phyloP scores from a whole-genome alignment of 2,797 vertebrate genomes.

The Anguilla pacifica region DNA sequence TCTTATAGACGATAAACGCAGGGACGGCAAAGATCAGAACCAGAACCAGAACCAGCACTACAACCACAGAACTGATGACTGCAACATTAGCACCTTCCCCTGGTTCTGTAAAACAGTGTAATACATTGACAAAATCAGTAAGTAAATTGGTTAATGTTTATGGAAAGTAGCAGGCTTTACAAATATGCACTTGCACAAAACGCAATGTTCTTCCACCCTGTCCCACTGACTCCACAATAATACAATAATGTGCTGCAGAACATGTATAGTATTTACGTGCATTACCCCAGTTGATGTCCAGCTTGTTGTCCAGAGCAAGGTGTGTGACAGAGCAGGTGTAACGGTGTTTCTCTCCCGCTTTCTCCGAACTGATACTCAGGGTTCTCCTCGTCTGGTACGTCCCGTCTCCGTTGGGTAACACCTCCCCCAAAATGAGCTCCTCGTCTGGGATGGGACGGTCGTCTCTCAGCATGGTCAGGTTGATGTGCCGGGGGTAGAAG shows the following conservation, averaged over 20 bases:
- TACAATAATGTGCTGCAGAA: neutral
- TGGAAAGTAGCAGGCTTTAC: too few species aligned
- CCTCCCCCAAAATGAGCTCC: neutral
- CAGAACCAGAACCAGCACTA: neutral
- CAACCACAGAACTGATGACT: neutral
- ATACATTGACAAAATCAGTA: neutral
- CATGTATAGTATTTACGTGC: neutral
- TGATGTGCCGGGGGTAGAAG: neutral
- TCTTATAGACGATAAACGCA: neutral
- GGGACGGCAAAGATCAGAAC: too few species aligned
- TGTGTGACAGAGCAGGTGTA: neutral
- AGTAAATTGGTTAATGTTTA: too few species aligned
- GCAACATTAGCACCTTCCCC: neutral
- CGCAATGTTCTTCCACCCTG: too few species aligned
- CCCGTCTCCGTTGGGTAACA: neutral
- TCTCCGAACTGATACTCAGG: neutral
- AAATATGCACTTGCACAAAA: too few species aligned
- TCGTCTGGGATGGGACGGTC: neutral
- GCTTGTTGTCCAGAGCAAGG: neutral
- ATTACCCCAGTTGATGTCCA: neutral
- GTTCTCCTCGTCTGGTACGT: neutral
- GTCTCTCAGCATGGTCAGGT: neutral
- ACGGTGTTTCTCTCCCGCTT: neutral
- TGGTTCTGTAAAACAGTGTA: neutral
- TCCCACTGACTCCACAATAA: neutral